Percentiles rank a stretch among this genome's conserved stretches.
Evolutionary conservation across 2,888 invertebrate genomes (phyloP).

Genomic region (Leuctra nigra): DNA sequence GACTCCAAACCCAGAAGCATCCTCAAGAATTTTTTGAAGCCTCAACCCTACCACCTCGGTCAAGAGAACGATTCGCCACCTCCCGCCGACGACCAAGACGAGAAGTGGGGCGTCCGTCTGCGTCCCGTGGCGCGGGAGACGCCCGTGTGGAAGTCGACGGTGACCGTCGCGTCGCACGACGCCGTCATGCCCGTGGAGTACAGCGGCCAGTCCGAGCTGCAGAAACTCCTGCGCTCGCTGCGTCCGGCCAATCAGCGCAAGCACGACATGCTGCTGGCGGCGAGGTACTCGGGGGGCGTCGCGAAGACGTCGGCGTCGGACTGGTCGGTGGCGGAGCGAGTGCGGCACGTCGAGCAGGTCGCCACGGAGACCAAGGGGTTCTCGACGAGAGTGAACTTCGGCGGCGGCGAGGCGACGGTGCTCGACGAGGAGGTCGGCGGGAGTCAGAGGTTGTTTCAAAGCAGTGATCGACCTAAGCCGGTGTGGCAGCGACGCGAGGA

Average conservation of each 20-base stretch:
- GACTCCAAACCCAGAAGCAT: slow-evolving; percentile 23
- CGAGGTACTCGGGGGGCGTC: slow-evolving; percentile 29
- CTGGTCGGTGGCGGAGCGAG: slow-evolving; percentile 46
- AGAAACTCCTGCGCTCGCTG: slow-evolving; percentile 28
- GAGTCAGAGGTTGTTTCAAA: slow-evolving; percentile 9
- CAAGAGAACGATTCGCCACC: neutral
- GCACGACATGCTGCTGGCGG: slow-evolving; percentile 25
- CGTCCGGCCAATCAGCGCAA: slow-evolving; percentile 23
- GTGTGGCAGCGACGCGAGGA: slow-evolving; percentile 38
- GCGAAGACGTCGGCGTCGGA: slow-evolving; percentile 30
- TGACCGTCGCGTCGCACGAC: slow-evolving; percentile 35
- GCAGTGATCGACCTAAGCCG: slow-evolving; percentile 26
- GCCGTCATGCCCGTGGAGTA: slow-evolving; percentile 15
- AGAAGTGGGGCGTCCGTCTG: slow-evolving; percentile 46
- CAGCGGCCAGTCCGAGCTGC: slow-evolving; percentile 24
- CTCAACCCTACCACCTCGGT: slow-evolving; percentile 18
- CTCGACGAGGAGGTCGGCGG: slow-evolving; percentile 32
- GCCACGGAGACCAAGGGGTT: slow-evolving; percentile 40
- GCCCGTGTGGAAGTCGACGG: slow-evolving; percentile 42
- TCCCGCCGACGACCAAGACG: slow-evolving; percentile 1
- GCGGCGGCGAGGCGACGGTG: slow-evolving; percentile 42
- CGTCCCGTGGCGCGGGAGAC: slow-evolving; percentile 36
- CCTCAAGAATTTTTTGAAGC: slow-evolving; percentile 24
- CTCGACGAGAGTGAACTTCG: slow-evolving; percentile 53
- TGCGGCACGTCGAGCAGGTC: slow-evolving; percentile 44